These are phyloP conservation scores for Cephalopterus ornatus DNA, from an alignment of 2,113 vertebrate species.

Conservation along the genomic window DNA sequence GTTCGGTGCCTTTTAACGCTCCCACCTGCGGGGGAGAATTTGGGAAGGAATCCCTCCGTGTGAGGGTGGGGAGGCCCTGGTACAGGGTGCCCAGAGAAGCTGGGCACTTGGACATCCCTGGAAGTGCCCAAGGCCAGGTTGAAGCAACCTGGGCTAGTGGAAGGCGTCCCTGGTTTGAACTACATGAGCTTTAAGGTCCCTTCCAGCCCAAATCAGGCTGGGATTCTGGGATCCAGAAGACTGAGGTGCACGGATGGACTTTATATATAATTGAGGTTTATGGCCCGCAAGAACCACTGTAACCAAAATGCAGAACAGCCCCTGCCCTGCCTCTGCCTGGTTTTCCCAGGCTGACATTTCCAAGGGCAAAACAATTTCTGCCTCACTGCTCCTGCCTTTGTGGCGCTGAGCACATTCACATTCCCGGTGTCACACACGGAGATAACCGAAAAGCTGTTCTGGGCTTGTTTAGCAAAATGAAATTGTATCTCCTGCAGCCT, in stretches of 20 bases:
- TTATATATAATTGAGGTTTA: background rate
- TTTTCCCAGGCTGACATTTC: background rate
- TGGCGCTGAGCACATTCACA: background rate
- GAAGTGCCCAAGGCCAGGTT: background rate
- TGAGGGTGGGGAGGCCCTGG: background rate
- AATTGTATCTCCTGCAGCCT: slow-evolving; percentile 19
- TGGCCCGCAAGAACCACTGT: background rate
- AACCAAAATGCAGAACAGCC: background rate
- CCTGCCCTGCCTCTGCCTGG: background rate
- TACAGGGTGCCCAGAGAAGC: background rate
- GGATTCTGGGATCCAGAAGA: background rate
- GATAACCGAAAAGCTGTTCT: background rate
- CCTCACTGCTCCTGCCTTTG: background rate
- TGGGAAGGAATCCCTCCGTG: background rate
- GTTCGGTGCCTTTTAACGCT: accelerated
- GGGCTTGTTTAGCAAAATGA: slow-evolving; percentile 33
- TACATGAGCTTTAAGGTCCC: background rate
- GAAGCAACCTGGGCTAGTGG: background rate
- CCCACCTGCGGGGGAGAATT: background rate
- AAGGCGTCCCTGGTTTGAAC: background rate
- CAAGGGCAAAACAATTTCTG: background rate
- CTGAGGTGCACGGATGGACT: background rate
- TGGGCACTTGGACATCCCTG: background rate
- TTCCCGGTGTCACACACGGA: background rate
- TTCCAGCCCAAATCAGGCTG: background rate